Percentiles rank a stretch among this genome's conserved stretches.
Evolutionary conservation across 2,113 vertebrate genomes (phyloP).

Genomic region (Pachypanchax playfairii): DNA sequence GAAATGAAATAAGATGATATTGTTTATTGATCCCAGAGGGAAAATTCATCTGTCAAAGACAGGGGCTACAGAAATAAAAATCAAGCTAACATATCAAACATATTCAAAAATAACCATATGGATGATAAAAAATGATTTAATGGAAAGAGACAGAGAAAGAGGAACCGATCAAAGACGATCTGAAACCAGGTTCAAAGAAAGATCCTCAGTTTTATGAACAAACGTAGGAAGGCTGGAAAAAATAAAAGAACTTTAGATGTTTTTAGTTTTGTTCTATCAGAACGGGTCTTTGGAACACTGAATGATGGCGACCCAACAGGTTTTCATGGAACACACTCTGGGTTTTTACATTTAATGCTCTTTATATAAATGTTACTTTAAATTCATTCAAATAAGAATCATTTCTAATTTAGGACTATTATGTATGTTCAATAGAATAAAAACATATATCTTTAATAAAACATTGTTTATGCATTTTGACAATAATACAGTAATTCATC

Average conservation of each 20-base stretch:
- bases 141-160: slow-evolving; percentile 9
- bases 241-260: not conserved
- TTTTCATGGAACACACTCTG: not conserved
- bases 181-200: slow-evolving; percentile 15
- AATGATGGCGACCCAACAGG: not conserved
- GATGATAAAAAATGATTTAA: slow-evolving; percentile 30
- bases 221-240: not conserved
- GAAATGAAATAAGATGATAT: slow-evolving; percentile 66
- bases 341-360: too few relatives aligned
- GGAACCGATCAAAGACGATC: slow-evolving; percentile 10
- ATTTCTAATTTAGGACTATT: too few relatives aligned
- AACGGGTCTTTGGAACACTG: not conserved
- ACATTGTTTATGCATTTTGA: too few relatives aligned
- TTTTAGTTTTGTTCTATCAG: slow-evolving; percentile 1
- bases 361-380: too few relatives aligned
- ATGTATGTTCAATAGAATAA: too few relatives aligned
- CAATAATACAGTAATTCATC: too few relatives aligned
- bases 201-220: slow-evolving; percentile 1
- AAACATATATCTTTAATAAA: too few relatives aligned
- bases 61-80: slow-evolving; percentile 47
- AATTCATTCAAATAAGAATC: too few relatives aligned
- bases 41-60: slow-evolving; percentile 58
- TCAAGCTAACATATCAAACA: slow-evolving; percentile 47
- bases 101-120: slow-evolving; percentile 27
- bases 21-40: slow-evolving; percentile 72